A percentile compares a stretch with the other conserved stretches of the same genome.
Evolutionary conservation across 2,888 invertebrate species (phyloP).

Genomic region (Volucella zonaria): DNA sequence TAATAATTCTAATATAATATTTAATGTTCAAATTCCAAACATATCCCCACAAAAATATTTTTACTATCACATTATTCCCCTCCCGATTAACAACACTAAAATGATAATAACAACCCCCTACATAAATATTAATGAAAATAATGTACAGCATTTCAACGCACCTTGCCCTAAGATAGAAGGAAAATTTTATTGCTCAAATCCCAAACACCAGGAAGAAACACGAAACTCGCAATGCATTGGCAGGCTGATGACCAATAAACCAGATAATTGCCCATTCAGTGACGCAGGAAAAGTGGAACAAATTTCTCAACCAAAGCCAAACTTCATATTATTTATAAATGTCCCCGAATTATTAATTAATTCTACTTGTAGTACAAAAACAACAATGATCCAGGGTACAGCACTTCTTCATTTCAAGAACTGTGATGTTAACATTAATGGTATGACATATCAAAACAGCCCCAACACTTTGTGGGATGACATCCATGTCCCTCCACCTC

Average conservation of each 20-base stretch:
- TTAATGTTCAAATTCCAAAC: slow-evolving; percentile 50
- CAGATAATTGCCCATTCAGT: too few species aligned
- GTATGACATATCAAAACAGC: slow-evolving; percentile 12
- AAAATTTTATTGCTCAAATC: slow-evolving; percentile 24
- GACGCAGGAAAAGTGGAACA: too few species aligned
- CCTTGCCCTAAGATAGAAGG: slow-evolving; percentile 30
- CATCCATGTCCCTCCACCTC: slow-evolving; percentile 30
- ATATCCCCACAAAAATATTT: slow-evolving; percentile 22
- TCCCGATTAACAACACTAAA: background rate
- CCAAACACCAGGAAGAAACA: background rate
- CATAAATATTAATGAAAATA: too few species aligned
- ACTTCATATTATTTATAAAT: background rate
- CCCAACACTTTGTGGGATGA: slow-evolving; percentile 36
- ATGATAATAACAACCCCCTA: too few species aligned
- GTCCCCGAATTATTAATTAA: slow-evolving; percentile 16
- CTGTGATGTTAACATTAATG: slow-evolving; percentile 20
- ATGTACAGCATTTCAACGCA: too few species aligned
- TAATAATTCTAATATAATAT: slow-evolving; percentile 54
- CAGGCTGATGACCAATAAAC: too few species aligned
- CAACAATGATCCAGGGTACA: slow-evolving; percentile 19
- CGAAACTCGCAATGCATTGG: too few species aligned
- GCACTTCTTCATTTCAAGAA: slow-evolving; percentile 27
- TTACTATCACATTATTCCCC: slow-evolving; percentile 40
- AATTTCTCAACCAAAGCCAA: too few species aligned
- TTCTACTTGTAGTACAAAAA: slow-evolving; percentile 33